These are phyloP conservation scores for Eira barbara DNA, from an alignment of 2,113 vertebrate genomes.

Conservation along the genomic window DNA sequence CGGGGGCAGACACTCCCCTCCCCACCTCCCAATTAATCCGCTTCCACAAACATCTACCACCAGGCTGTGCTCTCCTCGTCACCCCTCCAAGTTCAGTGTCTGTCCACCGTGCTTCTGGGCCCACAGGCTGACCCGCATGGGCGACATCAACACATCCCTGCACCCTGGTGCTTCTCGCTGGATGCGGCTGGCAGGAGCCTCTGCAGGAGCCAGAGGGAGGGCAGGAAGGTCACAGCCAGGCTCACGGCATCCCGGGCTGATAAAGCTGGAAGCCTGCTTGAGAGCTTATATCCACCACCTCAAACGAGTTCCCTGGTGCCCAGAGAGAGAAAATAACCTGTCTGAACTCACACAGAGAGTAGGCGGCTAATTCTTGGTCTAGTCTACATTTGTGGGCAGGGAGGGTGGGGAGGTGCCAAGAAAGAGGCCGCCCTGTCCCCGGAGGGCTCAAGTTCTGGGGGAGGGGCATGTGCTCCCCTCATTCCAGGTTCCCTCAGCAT, in stretches of 20 bases:
- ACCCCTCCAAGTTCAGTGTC: no score
- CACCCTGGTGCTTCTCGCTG: neutral
- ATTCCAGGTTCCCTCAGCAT: neutral
- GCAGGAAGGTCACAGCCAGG: neutral
- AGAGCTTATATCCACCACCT: neutral
- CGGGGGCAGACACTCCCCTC: neutral
- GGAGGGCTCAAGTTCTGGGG: no score
- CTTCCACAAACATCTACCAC: neutral
- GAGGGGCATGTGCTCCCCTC: neutral
- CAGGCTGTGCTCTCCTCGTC: neutral
- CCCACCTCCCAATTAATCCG: neutral
- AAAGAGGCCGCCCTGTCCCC: neutral
- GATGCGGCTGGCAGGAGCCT: rapidly evolving
- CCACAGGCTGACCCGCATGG: neutral
- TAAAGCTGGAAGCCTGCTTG: neutral
- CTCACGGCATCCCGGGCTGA: neutral
- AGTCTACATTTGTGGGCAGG: neutral
- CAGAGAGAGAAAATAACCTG: neutral
- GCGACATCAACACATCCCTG: neutral
- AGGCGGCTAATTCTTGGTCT: neutral
- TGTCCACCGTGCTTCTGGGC: neutral
- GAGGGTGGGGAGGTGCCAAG: neutral
- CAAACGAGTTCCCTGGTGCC: neutral
- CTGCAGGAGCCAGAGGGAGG: neutral
- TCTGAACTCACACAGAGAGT: neutral